Base-by-base conservation (phyloP, 2,797 vertebrate genomes). In the Peromyscus attwateri region DNA sequence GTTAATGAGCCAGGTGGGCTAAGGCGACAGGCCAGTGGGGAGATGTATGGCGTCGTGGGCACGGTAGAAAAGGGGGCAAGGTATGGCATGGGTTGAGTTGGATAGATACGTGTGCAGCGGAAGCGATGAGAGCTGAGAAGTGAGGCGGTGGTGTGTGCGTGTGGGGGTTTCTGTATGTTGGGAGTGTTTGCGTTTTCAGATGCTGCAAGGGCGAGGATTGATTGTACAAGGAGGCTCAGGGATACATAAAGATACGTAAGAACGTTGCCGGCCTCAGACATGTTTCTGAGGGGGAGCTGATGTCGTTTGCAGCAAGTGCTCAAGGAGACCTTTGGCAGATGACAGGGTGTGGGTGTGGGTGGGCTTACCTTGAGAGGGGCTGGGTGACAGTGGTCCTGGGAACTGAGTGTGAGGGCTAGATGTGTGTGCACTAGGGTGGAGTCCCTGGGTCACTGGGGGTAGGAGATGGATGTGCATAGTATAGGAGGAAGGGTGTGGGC, bases 391-490 rank as follows among this genome's bases (percentile, higher is more conserved):
- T 37, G 60, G 43, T n/a, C 68, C 57, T 81, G 66, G 89, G 76
- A n/a, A 77, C 21, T 77, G 12, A 2, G 66, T 29, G 60, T 70
- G 13, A 17, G 8, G 37, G 55, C 31, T 13, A 4, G 2, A 34
- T 23, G 37, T 46, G 66, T 49, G 55, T n/a, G 87, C 31, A 23
- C 21, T 25, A 43, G 19, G 80, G 43, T 62, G 52, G 55, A 79
- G 60, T 23, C 57, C 73, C 7, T 73, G 66, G 68, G 79, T 46
- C 27, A 76, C 4, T 96, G 97, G 97, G 77, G 73, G 19, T 94
- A 95, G 80, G 80, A 43, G 27, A 34, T 71, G 75, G 31, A 3
- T 23, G 34, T 81, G 13, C 40, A 7, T 21, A 12, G 34, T 25
- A 11, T 40, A 37, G 77, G 29, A 43, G 19, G 21, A n/a, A 25